Base-by-base conservation (phyloP, 2,113 vertebrate species). In the Poicephalus meyeri region DNA sequence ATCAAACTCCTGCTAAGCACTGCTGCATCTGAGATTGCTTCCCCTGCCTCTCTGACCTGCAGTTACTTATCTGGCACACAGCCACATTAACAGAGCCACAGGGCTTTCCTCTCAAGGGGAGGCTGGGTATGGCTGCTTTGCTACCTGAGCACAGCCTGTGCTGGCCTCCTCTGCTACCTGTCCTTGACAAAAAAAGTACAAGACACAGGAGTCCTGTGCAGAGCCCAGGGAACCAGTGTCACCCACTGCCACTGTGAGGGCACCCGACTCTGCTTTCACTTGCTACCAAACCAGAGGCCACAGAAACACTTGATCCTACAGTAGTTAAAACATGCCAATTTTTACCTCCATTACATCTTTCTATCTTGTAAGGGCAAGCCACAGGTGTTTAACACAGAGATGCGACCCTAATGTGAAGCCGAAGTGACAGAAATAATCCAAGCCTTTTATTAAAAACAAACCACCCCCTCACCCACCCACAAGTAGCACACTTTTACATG, bases 11-110 rank as follows among this genome's bases (percentile, higher is more conserved):
- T 74, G 49, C 23, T 41, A n/a, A 68, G n/a, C n/a, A 24, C 19
- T n/a, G 41, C 49, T 53, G 65, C 55, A 47, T 13, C 39, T 0
- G 2, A 71, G 47, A 20, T 24, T 5, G 7, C 35, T 64, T 68
- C 46, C 25, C 23, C 28, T 33, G n/a, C 55, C 28, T 41, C 64
- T 72, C 4, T 46, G n/a, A 39, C 68, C 26, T 31, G 46, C 46
- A 11, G 13, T 5, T 18, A 49, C 10, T 25, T 6, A 17, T 26
- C 63, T 15, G 18, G 7, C n/a, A 72, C 2, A 1, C 0, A 3
- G 9, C 37, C 23, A 16, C 13, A 0, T 26, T n/a, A 52, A 1
- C 2, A 23, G 77, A 37, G 41, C 42, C 39, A 21, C 0, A 0
- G 78, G 31, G 8, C 1, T 1, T 44, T 16, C 25, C 46, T 64